A percentile compares a stretch with the other conserved stretches of the same genome.
phyloP scores from a whole-genome alignment of 1,140 invertebrate genomes.

The Drosophila lowei region DNA sequence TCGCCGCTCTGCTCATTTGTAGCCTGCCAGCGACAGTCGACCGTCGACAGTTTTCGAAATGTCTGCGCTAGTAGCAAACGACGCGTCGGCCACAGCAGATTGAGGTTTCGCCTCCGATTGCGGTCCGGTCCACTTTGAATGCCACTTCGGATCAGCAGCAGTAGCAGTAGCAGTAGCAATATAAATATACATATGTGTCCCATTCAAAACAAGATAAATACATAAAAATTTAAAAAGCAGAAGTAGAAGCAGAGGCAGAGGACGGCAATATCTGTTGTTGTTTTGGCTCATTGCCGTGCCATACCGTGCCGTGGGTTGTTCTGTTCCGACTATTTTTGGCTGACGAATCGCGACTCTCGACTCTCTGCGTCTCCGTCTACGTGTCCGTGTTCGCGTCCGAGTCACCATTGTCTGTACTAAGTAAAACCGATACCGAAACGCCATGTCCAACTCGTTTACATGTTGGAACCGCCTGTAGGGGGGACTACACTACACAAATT shows the following conservation, averaged over 20 bases:
- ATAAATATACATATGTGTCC: slow-evolving; percentile 23
- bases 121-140: neutral
- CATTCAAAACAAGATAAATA: slow-evolving; percentile 55
- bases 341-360: slow-evolving; percentile 17
- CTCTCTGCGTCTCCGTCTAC: slow-evolving; percentile 14
- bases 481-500: slow-evolving; percentile 26
- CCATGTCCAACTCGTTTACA: slow-evolving; percentile 76
- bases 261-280: slow-evolving; percentile 49
- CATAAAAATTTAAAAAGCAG: slow-evolving; percentile 45
- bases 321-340: slow-evolving; percentile 69
- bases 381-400: neutral
- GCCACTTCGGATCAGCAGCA: slow-evolving; percentile 27
- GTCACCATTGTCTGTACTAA: slow-evolving; percentile 21
- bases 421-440: slow-evolving; percentile 54
- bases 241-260: slow-evolving; percentile 18
- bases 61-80: slow-evolving; percentile 63
- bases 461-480: slow-evolving; percentile 58
- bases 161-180: slow-evolving; percentile 51
- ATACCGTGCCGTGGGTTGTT: slow-evolving; percentile 18
- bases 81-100: slow-evolving; percentile 56
- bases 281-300: slow-evolving; percentile 68
- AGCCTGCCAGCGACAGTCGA: slow-evolving; percentile 50
- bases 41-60: slow-evolving; percentile 19
- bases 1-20: slow-evolving; percentile 30
- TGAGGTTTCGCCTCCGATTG: slow-evolving; percentile 1